Evolutionary conservation across 30 jellyfish, hydroid and myxozoan genomes (phyloP), one percentile per base, ranked within the genome.

Genomic region (Pelagia noctiluca): DNA sequence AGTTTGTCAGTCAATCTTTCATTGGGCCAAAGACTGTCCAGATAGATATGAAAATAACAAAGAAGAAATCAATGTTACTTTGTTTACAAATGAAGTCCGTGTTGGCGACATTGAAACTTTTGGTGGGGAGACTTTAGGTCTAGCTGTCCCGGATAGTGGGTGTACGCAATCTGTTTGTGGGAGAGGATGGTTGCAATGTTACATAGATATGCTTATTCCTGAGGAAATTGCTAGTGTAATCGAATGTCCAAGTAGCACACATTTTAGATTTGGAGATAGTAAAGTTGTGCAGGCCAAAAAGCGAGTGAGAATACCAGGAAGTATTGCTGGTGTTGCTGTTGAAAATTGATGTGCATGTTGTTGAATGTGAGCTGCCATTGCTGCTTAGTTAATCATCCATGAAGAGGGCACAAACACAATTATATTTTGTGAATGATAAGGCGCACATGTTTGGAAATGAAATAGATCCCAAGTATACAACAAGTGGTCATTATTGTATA

Each of bases 91-190:
- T n/a, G n/a, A n/a, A n/a, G n/a, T n/a, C n/a, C n/a, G n/a, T 5
- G 48, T 63, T 23, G 75, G 49, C 2, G 36, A 54, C 1, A 80
- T 62, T 5, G 62, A 80, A 53, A 65, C 10, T 1, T 69, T 70
- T n/a, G 88, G 70, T 36, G 88, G 90, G 10, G 89, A 69, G 50
- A 68, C 90, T 3, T 71, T 83, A 47, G 50, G 57, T 30, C 28
- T 24, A 34, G 90, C 93, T n/a, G 18, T 83, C 5, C 50, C 71
- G 21, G 93, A 83, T 70, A 18, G 68, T 12, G 93, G 93, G 2
- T 83, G 89, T 50, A 50, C 82, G 11, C 36, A 80, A 65, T 35
- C 88, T 33, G 90, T 80, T n/a, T 80, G 85, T 65, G 85, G 83
- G 67, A 67, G 66, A 63, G 24, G 13, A 8, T 80, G 88, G 85